Evolutionary conservation across 2,113 vertebrate species (phyloP).

Genomic region (Rhinichthys klamathensis): DNA sequence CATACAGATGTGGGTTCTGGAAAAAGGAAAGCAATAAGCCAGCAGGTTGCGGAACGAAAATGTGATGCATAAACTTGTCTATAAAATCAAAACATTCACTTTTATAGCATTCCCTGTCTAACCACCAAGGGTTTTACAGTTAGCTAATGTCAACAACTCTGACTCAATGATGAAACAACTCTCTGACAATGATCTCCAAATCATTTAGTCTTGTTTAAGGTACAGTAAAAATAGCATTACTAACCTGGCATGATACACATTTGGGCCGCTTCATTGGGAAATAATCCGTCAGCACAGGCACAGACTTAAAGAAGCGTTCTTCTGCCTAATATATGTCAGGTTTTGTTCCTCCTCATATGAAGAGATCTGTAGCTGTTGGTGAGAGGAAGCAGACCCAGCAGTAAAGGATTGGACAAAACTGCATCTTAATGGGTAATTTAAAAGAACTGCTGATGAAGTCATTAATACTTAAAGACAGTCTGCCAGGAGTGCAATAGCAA

Average conservation of each 20-base stretch:
- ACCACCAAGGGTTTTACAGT: neutral
- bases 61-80: constrained; percentile 14
- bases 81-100: constrained; percentile 11
- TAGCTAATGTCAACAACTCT: constrained; percentile 6
- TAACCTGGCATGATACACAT: constrained; percentile 49
- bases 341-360: constrained; percentile 12
- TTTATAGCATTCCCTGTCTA: neutral
- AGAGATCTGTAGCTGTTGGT: constrained; percentile 32
- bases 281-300: constrained; percentile 29
- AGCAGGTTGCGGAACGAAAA: constrained; percentile 21
- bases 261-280: constrained; percentile 16
- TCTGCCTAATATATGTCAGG: neutral
- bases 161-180: neutral
- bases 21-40: neutral
- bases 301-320: neutral
- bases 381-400: constrained; percentile 39
- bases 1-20: neutral
- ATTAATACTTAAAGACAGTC: constrained; percentile 66
- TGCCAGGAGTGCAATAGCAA: constrained; percentile 56
- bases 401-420: constrained; percentile 42
- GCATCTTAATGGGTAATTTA: constrained; percentile 56
- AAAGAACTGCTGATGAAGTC: constrained; percentile 63
- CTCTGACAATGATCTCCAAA: neutral
- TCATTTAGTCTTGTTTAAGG: neutral
- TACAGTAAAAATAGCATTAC: constrained; percentile 32